Base-by-base conservation (phyloP, 2,113 vertebrate species). In the Speoplatyrhinus poulsoni region DNA sequence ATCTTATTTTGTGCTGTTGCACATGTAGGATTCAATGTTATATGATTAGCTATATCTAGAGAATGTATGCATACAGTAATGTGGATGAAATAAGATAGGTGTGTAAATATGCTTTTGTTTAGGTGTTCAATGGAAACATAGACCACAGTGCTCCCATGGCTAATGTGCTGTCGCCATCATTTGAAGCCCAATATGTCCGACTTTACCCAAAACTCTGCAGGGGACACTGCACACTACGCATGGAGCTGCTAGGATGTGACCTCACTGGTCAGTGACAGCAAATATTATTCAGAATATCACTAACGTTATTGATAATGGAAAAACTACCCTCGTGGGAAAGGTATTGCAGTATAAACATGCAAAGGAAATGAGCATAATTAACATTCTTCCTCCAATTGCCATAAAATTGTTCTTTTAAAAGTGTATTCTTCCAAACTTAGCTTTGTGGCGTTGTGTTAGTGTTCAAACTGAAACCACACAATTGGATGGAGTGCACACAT, bases 191-290 rank as follows among this genome's bases (percentile, higher is more conserved):
- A 71, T 95, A 93, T 12, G n/a, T 96, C 12, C 87, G 95, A 61
- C 88, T 96, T 60, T 95, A 95, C 82, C 95, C 95, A 4, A 94
- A 95, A 77, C 92, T 95, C 61, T 96, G 95, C 82, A 87, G 94
- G 77, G 92, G 93, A 41, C 95, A 95, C 73, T 96, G 95, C 81
- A 95, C 95, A 0, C 78, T 96, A 53, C 84, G 95, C 61, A 94
- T 96, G 94, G 95, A 96, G 72, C 92, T 96, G 19, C 93, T 96
- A 3, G 95, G 95, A 67, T 96, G 95, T 62, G 95, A 96, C 68
- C 85, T 96, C 17, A 93, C 94, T 63, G 95, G 95, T 95, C 65
- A 66, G 88, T 76, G 12, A 36, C 47, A 11, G 33, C 65, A 48
- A 6, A 41, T 41, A 41, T 41, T 1, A 26, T 26, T 26, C 2